These are phyloP conservation scores for Carcina quercana DNA, from an alignment of 2,888 invertebrate genomes.

Conservation along the genomic window DNA sequence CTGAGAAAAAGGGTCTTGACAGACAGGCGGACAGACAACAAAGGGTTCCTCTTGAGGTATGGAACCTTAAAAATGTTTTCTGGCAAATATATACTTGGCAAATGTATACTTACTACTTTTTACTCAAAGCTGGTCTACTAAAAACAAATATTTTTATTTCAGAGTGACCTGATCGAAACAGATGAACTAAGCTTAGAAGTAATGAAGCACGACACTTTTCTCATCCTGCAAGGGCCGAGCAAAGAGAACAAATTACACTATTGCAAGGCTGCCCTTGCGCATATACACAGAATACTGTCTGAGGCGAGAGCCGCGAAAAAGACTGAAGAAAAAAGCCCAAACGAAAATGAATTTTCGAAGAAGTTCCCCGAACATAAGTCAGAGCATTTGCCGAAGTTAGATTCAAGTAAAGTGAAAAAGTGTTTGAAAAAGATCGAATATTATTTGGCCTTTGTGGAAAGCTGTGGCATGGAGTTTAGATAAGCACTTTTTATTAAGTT, in stretches of 20 bases:
- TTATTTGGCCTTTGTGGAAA: slow-evolving; percentile 78
- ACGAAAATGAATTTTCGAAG: slow-evolving; percentile 58
- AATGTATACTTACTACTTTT: no score
- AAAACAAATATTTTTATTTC: slow-evolving; percentile 30
- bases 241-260: slow-evolving; percentile 69
- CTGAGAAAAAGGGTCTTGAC: no score
- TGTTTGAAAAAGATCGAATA: slow-evolving; percentile 81
- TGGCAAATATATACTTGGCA: no score
- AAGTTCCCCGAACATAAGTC: slow-evolving; percentile 72
- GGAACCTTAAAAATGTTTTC: no score
- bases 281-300: slow-evolving; percentile 72
- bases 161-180: slow-evolving; percentile 74
- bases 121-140: no score
- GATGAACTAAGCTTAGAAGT: slow-evolving; percentile 71
- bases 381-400: slow-evolving; percentile 62
- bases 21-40: no score
- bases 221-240: slow-evolving; percentile 77
- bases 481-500: no score
- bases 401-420: slow-evolving; percentile 68
- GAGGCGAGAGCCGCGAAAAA: slow-evolving; percentile 42
- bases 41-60: no score
- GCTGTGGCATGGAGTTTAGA: slow-evolving; percentile 24
- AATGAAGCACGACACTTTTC: slow-evolving; percentile 76
- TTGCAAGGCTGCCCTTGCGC: slow-evolving; percentile 79
- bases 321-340: slow-evolving; percentile 14